Evolutionary conservation across 2,888 invertebrate genomes (phyloP).

Genomic region (Iselma pallidipennis): DNA sequence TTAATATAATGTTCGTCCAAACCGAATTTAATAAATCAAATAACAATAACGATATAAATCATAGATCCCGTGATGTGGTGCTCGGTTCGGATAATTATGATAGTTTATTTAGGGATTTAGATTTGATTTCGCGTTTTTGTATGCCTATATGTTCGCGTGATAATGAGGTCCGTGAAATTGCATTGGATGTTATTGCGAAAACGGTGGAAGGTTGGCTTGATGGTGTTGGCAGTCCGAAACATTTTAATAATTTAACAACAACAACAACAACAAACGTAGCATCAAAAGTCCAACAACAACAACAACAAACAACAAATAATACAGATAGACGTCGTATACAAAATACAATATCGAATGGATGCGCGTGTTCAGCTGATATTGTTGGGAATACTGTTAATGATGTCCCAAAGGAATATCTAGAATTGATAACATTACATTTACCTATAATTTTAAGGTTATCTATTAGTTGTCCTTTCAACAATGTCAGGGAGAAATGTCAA

Average conservation of each 20-base stretch:
- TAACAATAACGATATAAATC: constrained; percentile 48
- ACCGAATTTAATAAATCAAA: constrained; percentile 51
- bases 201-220: constrained; percentile 62
- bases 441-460: constrained; percentile 63
- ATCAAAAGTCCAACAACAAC: constrained; percentile 37
- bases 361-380: constrained; percentile 53
- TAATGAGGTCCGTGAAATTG: constrained; percentile 58
- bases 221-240: constrained; percentile 59
- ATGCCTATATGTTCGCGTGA: constrained; percentile 61
- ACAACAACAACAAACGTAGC: constrained; percentile 36
- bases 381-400: constrained; percentile 53
- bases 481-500: constrained; percentile 62
- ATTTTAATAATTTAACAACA: constrained; percentile 50
- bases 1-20: constrained; percentile 50
- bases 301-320: constrained; percentile 44
- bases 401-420: constrained; percentile 58
- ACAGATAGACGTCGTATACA: constrained; percentile 36
- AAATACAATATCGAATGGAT: constrained; percentile 46
- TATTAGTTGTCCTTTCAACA: constrained; percentile 63
- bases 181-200: constrained; percentile 58
- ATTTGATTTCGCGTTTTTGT: constrained; percentile 59
- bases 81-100: constrained; percentile 37
- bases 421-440: constrained; percentile 60
- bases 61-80: constrained; percentile 28
- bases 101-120: constrained; percentile 52